Base-by-base conservation (phyloP, 2,113 vertebrate species). In the Polypterus bichir region DNA sequence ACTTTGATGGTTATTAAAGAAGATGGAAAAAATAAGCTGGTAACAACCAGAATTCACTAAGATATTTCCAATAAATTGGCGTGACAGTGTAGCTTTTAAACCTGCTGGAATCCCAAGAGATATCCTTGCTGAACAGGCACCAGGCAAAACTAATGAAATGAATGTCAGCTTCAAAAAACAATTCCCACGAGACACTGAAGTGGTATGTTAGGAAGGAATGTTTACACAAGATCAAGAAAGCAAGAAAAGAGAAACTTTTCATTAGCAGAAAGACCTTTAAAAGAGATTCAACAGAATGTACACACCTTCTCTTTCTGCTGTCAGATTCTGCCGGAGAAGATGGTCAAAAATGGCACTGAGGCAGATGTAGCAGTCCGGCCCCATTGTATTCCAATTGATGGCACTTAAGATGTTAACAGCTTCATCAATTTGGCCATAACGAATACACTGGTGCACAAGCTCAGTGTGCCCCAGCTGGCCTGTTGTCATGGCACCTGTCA, bases 321-420 rank as follows among this genome's bases (percentile, higher is more conserved):
- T 88, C 48, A 98, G 87, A 51, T 86, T 87, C 69, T 90, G 89
- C 74, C 86, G 89, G 47, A 99, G 85, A 64, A 99, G 91, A 76
- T 96, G 86, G 74, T 98, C 92, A 46, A 85, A 80, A 64, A 97
- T 79, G 3, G 90, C 80, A 62, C 74, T 87, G 73, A 97, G 80
- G 68, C 88, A 81, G 60, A 82, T 54, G 57, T 85, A 92, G 74
- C 91, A 93, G 58, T 83, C 83, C 2, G 67, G 83, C 54, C 89
- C 92, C 78, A 81, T 75, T 0, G 68, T 81, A 77, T 91, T 88
- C 95, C 95, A 99, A 77, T 92, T 89, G 91, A 97, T 89, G 73
- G 89, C 82, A 65, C 80, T 85, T 69, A 99, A 80, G 72, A 97
- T 73, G 58, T 81, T 86, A 68, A 98, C 67, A 0, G 95, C 93